A percentile compares a stretch with the other conserved stretches of the same genome.
phyloP scores from a whole-genome alignment of 2,113 vertebrate genomes.

The Scolopax mira region DNA sequence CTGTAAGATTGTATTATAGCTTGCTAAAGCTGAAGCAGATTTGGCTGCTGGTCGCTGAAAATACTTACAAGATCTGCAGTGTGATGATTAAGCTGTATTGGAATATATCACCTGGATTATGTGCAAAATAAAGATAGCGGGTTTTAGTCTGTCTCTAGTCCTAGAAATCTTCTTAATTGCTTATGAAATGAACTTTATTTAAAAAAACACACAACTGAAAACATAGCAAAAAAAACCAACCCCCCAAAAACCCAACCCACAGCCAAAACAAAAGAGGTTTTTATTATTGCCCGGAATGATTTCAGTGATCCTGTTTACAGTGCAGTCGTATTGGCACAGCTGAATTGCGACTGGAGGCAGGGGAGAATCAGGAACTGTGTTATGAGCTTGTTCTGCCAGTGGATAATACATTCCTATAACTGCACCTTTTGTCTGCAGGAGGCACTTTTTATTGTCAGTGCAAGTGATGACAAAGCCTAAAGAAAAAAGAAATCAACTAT shows the following conservation, averaged over 20 bases:
- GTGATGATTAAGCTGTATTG: neutral
- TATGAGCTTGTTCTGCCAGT: neutral
- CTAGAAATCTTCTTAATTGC: neutral
- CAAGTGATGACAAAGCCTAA: neutral
- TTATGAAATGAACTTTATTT: neutral
- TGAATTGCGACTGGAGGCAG: neutral
- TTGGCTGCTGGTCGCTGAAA: neutral
- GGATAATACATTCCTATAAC: accelerated
- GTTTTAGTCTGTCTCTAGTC: neutral
- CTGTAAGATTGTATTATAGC: neutral
- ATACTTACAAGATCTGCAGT: neutral
- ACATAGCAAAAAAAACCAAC: neutral
- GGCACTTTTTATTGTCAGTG: neutral
- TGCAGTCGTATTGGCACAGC: neutral
- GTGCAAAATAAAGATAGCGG: accelerated
- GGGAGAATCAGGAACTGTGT: neutral
- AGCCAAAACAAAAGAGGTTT: neutral
- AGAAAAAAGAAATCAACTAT: accelerated
- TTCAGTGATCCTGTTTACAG: neutral
- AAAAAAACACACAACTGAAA: neutral
- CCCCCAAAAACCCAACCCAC: neutral
- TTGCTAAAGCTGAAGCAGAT: neutral
- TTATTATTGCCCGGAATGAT: neutral
- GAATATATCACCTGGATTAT: neutral
- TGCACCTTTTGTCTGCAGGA: neutral